Percentiles rank a stretch among this genome's conserved stretches.
Conservation (phyloP, 1,140 invertebrate genomes). For the Cephus cinctus region DNA sequence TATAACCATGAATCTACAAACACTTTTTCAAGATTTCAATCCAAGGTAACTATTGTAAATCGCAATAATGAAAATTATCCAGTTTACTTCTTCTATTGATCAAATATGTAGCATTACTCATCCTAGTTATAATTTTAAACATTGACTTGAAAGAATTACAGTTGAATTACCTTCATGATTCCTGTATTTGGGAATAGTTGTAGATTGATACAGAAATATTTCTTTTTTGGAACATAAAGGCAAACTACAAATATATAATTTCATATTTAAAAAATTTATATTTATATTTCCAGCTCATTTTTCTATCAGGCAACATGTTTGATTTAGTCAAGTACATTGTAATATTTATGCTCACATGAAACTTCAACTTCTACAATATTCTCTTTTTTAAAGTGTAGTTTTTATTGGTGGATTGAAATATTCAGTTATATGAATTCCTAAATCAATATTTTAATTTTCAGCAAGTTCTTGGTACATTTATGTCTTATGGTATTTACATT, state of each 20-base stretch:
- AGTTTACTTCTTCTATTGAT: conserved; percentile 1
- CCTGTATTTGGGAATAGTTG: conserved; percentile 6
- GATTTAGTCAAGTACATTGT: conserved; percentile 5
- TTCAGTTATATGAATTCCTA: conserved; percentile 12
- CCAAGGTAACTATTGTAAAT: conserved; percentile 67
- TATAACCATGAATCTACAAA: conserved; percentile 79
- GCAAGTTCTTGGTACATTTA: conserved; percentile 94
- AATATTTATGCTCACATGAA: conserved; percentile 15
- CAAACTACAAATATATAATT: too few species aligned
- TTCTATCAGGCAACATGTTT: conserved; percentile 9
- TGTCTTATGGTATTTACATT: conserved; percentile 90
- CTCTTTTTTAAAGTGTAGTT: conserved; percentile 22
- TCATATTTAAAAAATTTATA: too few species aligned
- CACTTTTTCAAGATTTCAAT: conserved; percentile 89
- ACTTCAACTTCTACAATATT: conserved; percentile 11
- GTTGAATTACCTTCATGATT: conserved; percentile 12
- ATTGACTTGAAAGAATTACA: not conserved
- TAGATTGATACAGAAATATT: not conserved
- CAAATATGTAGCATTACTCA: conserved; percentile 1
- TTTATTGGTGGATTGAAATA: conserved; percentile 29
- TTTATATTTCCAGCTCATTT: not conserved
- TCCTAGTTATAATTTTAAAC: conserved; percentile 1
- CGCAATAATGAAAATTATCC: conserved; percentile 3
- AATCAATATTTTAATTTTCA: conserved; percentile 58
- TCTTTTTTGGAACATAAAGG: not conserved